Base-by-base conservation (phyloP, 2,113 vertebrate species). In the Dendrocopos noguchii region DNA sequence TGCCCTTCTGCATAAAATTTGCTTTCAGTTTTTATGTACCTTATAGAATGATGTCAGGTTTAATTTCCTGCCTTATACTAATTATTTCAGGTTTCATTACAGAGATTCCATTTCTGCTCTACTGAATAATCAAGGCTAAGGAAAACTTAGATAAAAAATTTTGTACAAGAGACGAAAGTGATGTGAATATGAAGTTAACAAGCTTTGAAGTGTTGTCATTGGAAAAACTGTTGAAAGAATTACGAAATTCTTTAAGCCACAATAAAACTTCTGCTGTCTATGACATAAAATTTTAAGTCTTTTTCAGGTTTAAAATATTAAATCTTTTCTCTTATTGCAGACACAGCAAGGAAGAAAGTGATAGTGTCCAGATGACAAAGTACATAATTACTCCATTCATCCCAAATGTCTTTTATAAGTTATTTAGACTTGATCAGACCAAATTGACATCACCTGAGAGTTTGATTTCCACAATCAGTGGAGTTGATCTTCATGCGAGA, bases 81-180 rank as follows among this genome's bases (percentile, higher is more conserved):
- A 74, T 42, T n/a, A 88, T 80, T 91, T 94, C 88, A 96, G 46
- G 67, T 93, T 96, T 87, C 74, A 79, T 87, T 93, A 85, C 27
- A 75, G 21, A 28, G 22, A 46, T 86, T 88, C 61, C 25, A 24
- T 88, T 95, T 93, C 73, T 86, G 61, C 65, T 90, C 65, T 71
- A 42, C 22, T 87, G 86, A 86, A 84, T 80, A 80, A 95, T 71
- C 80, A 88, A 90, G 66, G 52, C 50, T 88, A 88, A 77, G 34
- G 70, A 82, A 82, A 84, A 53, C 13, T 42, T 15, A 63, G 65
- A 73, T 71, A 88, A 74, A 89, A 93, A 7, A 47, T 63, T 46
- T 68, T 80, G 59, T 56, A 39, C 22, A 82, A 85, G 50, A 80
- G 20, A n/a, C 73, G 75, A 39, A 76, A 91, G 76, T 74, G 7